Evolutionary conservation across 2,113 vertebrate species (phyloP).

Genomic region (Strigops habroptila): DNA sequence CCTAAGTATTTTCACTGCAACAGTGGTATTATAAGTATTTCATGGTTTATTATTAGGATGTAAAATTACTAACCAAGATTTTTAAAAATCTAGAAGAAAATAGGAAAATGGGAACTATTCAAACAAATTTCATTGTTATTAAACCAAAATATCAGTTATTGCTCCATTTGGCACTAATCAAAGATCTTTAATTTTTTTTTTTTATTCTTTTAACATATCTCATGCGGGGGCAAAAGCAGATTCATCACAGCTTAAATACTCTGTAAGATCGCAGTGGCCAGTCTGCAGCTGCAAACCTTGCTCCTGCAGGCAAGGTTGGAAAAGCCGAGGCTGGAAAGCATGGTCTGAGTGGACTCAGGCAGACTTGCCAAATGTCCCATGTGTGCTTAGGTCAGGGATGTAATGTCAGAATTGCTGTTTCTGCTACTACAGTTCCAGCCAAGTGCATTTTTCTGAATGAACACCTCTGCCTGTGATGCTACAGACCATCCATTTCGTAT

Average conservation of each 20-base stretch:
- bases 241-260: not conserved
- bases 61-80: constrained; percentile 51
- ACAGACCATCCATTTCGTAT: not conserved
- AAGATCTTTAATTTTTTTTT: not conserved
- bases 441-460: not conserved
- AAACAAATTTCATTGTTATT: not conserved
- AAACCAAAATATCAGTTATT: not conserved
- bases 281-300: not conserved
- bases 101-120: constrained; percentile 3
- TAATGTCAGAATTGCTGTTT: not conserved
- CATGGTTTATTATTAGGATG: constrained; percentile 40
- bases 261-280: not conserved
- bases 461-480: accelerated
- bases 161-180: not conserved
- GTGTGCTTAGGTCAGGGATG: not conserved
- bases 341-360: not conserved
- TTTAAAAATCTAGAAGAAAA: constrained; percentile 31
- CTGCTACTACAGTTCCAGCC: not conserved
- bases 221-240: not conserved
- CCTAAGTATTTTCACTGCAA: constrained; percentile 48
- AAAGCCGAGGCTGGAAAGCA: accelerated
- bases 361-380: not conserved
- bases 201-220: not conserved
- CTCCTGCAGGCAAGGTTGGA: not conserved
- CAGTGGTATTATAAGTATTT: constrained; percentile 39